Conservation (phyloP, 2,888 invertebrate genomes). For the Chloroclysta siterata region DNA sequence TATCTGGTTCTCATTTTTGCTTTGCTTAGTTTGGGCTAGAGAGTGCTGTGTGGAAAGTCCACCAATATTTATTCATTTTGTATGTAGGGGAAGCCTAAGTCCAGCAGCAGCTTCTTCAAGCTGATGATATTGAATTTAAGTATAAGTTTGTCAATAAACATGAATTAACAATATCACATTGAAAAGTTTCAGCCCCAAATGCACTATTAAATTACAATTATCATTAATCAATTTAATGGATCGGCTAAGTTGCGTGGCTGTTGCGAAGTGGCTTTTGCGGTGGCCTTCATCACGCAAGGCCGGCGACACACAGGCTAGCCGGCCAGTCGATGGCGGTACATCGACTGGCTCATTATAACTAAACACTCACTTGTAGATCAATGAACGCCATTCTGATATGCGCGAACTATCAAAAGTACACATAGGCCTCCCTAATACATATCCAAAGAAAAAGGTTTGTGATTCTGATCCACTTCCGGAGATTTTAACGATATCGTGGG, state of each 20-base stretch:
- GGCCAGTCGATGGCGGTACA: constrained; percentile 44
- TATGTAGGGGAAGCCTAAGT: too few relatives aligned
- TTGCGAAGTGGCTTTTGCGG: constrained; percentile 53
- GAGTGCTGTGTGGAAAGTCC: too few relatives aligned
- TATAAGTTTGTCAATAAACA: too few relatives aligned
- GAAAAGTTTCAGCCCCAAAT: constrained; percentile 39
- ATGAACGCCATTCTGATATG: constrained; percentile 16
- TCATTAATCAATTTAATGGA: constrained; percentile 59
- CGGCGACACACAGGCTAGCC: constrained; percentile 18
- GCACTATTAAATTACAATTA: constrained; percentile 54
- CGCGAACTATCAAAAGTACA: not conserved
- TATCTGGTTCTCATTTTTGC: too few relatives aligned
- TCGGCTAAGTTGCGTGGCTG: constrained; percentile 48
- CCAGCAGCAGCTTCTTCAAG: too few relatives aligned
- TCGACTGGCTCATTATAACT: constrained; percentile 14
- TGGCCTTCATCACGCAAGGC: constrained; percentile 73
- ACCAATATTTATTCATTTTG: too few relatives aligned
- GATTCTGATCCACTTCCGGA: too few relatives aligned
- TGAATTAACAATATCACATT: not conserved
- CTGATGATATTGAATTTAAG: too few relatives aligned
- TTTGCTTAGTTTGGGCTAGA: too few relatives aligned
- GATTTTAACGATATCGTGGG: too few relatives aligned
- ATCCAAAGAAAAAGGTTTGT: too few relatives aligned
- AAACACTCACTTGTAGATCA: constrained; percentile 32
- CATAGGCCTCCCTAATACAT: too few relatives aligned